Evolutionary conservation across 2,113 vertebrate genomes (phyloP), one percentile per base, ranked within the genome.

Genomic region (Gymnarchus niloticus): DNA sequence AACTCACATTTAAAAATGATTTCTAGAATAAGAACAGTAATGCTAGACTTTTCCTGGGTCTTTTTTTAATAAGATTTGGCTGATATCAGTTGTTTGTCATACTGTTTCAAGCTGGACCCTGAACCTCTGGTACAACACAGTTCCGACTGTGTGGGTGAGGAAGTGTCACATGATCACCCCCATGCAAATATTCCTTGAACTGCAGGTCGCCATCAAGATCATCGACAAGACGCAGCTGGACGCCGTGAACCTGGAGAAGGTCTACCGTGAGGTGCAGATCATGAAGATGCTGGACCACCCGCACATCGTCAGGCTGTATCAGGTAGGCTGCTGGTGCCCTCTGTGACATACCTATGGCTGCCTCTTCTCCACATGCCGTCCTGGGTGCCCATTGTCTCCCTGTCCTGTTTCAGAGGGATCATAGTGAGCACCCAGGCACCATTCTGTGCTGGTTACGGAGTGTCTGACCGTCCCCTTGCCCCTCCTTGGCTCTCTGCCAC

Each of bases 201-300:
- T 37, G 82, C 93, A 99, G 98, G 97, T 99, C 92, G 97, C 97
- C 85, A 99, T 99, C 93, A 99, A 99, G 95, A 99, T 99, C 91
- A 99, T 99, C 21, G 97, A 99, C 92, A 99, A 99, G 92, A 98
- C 97, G 87, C 98, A 99, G 90, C 95, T 99, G 92, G 97, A 99
- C 90, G 96, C 96, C 57, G 96, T 99, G 85, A 99, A 99, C 87
- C 93, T 99, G 93, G 97, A 99, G 94, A 99, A 99, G 92, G 98
- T 98, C 92, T 99, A 98, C 92, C 93, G 98, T 87, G 98, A 99
- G 89, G 97, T 99, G 83, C 96, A 99, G 92, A 98, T 99, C 91
- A 99, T 99, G 97, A 99, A 98, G 90, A 95, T 99, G 96, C 94
- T 98, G 83, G 96, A 99, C 92, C 98, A 99, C 87, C 97, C 97